Percentiles rank a stretch among this genome's conserved stretches.
Evolutionary conservation across 1,140 invertebrate species (phyloP).

Genomic region (Caerostris darwini): DNA sequence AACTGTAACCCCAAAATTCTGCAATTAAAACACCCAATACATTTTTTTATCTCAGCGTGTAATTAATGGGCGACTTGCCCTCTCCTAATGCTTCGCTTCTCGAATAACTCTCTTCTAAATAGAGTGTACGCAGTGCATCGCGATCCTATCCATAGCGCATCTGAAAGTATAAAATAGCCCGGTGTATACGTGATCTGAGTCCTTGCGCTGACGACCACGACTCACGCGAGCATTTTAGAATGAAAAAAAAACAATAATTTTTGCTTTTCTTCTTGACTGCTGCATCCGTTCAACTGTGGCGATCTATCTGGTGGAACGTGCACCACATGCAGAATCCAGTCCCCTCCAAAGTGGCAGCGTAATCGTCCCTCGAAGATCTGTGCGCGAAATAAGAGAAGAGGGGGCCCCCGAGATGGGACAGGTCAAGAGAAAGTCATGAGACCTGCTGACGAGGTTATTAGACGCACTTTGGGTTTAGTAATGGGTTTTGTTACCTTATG

Average conservation of each 20-base stretch:
- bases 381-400: background rate
- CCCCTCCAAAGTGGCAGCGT: background rate
- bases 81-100: background rate
- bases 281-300: conserved; percentile 45
- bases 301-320: conserved; percentile 32
- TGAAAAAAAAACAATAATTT: background rate
- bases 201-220: background rate
- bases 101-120: background rate
- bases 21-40: conserved; percentile 28
- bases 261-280: background rate
- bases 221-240: conserved; percentile 64
- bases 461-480: conserved; percentile 2
- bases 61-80: background rate
- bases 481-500: conserved; percentile 58
- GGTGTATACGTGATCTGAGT: conserved; percentile 38
- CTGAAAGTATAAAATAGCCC: background rate
- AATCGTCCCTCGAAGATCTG: background rate
- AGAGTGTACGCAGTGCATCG: background rate
- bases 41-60: background rate
- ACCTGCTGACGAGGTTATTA: conserved; percentile 43
- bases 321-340: conserved; percentile 2
- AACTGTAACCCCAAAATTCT: background rate
- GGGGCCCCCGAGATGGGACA: background rate
- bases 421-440: conserved; percentile 60
- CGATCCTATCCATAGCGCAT: background rate